Evolutionary conservation across 2,888 invertebrate genomes (phyloP).

Genomic region (Kryphioiulus occultus): DNA sequence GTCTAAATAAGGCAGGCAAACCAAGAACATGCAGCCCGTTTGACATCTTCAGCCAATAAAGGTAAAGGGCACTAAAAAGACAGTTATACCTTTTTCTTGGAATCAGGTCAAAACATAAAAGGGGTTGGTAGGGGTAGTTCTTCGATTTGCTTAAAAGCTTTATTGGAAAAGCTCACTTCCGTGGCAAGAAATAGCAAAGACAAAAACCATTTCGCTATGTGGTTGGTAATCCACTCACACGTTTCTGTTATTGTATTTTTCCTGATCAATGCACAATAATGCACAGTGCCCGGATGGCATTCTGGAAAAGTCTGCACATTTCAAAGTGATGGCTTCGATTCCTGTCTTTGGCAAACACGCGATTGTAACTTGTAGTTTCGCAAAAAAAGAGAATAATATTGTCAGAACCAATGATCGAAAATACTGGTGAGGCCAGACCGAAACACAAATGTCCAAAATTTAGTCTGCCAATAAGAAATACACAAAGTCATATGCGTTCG

Average conservation of each 20-base stretch:
- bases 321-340: background rate
- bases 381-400: background rate
- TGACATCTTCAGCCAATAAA: conserved; percentile 21
- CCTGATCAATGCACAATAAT: background rate
- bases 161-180: background rate
- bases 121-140: background rate
- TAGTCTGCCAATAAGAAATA: no score
- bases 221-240: background rate
- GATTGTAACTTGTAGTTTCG: background rate
- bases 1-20: conserved; percentile 8
- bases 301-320: background rate
- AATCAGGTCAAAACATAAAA: conserved; percentile 25
- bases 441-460: no score
- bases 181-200: background rate
- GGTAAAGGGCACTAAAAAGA: conserved; percentile 6
- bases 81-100: conserved; percentile 29
- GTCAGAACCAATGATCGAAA: background rate
- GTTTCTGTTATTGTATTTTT: conserved; percentile 8
- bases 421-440: no score
- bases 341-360: background rate
- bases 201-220: background rate
- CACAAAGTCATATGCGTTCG: no score
- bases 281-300: background rate
- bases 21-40: background rate
- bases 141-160: conserved; percentile 40